These are phyloP conservation scores for Cotesia vestalis DNA, from an alignment of 1,140 invertebrate species.

Conservation along the genomic window DNA sequence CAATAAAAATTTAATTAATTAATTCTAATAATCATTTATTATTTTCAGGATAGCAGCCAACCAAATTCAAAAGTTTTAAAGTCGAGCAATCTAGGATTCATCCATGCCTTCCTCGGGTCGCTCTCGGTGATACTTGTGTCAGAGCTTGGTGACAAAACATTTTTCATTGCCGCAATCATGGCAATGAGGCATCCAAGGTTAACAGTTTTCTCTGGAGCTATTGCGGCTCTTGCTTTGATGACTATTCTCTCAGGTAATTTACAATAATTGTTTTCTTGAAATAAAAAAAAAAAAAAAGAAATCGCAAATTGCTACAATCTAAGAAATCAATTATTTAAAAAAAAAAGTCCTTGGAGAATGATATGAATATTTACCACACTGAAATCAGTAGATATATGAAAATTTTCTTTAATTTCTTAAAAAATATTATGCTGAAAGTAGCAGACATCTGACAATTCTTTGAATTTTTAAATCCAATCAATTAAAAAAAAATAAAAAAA, in stretches of 20 bases:
- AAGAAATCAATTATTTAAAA: no score
- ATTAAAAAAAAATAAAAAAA: no score
- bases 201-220: slow-evolving; percentile 93
- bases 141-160: slow-evolving; percentile 99
- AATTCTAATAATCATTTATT: slow-evolving; percentile 15
- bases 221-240: slow-evolving; percentile 92
- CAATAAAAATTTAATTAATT: background rate
- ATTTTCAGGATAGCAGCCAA: slow-evolving; percentile 43
- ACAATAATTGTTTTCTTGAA: slow-evolving; percentile 6
- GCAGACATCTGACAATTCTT: no score
- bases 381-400: no score
- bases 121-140: slow-evolving; percentile 97
- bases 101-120: slow-evolving; percentile 94
- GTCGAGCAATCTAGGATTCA: slow-evolving; percentile 74
- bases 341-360: no score
- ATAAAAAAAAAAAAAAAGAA: slow-evolving; percentile 16
- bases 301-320: no score
- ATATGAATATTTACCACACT: no score
- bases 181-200: slow-evolving; percentile 96
- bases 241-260: slow-evolving; percentile 87
- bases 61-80: slow-evolving; percentile 30
- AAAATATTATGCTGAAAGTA: no score
- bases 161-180: slow-evolving; percentile 99
- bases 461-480: no score
- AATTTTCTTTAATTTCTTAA: no score